phyloP scores from a whole-genome alignment of 2,888 invertebrate species.

The Xylocampa areola region DNA sequence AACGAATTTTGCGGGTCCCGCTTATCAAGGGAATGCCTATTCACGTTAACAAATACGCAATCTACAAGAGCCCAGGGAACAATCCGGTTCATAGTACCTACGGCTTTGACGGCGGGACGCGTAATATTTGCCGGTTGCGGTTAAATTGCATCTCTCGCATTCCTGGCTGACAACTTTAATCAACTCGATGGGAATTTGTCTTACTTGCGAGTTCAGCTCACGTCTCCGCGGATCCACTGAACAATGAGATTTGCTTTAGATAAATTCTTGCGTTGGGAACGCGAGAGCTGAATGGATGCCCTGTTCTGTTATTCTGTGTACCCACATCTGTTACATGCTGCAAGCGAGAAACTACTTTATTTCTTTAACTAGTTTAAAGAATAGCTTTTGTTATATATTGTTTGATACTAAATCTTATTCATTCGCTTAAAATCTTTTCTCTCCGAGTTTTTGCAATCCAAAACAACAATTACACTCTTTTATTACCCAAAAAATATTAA shows the following conservation, averaged over 20 bases:
- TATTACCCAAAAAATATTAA: slow-evolving; percentile 43
- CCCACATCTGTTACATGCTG: slow-evolving; percentile 57
- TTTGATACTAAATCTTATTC: slow-evolving; percentile 25
- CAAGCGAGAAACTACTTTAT: slow-evolving; percentile 61
- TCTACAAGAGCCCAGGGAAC: slow-evolving; percentile 49
- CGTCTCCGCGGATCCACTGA: slow-evolving; percentile 77
- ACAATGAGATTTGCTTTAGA: slow-evolving; percentile 85
- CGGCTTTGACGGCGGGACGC: slow-evolving; percentile 48
- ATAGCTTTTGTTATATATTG: slow-evolving; percentile 47
- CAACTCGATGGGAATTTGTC: slow-evolving; percentile 85
- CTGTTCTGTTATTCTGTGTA: slow-evolving; percentile 65
- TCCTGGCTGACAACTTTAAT: slow-evolving; percentile 83
- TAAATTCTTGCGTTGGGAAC: slow-evolving; percentile 73
- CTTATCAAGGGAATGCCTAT: slow-evolving; percentile 48
- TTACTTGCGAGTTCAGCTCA: slow-evolving; percentile 82
- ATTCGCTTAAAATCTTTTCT: slow-evolving; percentile 8
- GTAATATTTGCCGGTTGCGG: slow-evolving; percentile 64
- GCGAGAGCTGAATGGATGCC: slow-evolving; percentile 67
- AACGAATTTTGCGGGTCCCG: slow-evolving; percentile 40
- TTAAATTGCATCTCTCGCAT: slow-evolving; percentile 80
- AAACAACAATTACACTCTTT: slow-evolving; percentile 29
- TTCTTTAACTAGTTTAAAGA: slow-evolving; percentile 56
- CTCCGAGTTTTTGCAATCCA: neutral
- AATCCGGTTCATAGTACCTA: slow-evolving; percentile 43
- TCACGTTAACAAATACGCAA: slow-evolving; percentile 56